These are phyloP conservation scores for Rhinopithecus roxellana DNA, from an alignment of 2,113 vertebrate species.

Conservation along the genomic window DNA sequence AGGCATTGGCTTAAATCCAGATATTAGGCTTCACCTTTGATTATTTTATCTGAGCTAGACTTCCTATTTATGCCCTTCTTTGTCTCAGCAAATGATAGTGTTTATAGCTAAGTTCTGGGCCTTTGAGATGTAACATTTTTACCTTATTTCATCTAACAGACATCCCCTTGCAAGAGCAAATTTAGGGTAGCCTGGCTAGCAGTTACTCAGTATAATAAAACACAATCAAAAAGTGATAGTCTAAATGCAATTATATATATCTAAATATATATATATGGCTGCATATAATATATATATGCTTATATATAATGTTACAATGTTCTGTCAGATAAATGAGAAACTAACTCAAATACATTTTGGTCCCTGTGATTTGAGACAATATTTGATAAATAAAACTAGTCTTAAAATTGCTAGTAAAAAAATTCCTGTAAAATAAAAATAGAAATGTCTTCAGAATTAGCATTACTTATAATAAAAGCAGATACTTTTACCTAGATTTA, in stretches of 20 bases:
- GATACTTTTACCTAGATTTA: neutral
- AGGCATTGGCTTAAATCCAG: neutral
- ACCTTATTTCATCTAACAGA: neutral
- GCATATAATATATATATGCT: neutral
- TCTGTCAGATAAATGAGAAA: neutral
- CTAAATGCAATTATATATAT: neutral
- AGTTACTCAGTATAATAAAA: neutral
- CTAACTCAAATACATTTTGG: neutral
- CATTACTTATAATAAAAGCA: neutral
- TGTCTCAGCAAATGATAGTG: neutral
- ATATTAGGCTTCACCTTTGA: neutral
- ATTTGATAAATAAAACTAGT: neutral
- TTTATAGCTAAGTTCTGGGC: neutral
- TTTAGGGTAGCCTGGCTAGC: neutral
- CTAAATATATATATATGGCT: neutral
- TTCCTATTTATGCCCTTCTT: neutral
- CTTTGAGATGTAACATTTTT: neutral
- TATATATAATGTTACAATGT: neutral
- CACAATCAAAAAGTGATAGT: neutral
- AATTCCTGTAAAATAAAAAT: neutral
- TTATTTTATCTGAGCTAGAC: neutral
- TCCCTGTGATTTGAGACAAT: neutral
- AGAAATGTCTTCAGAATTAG: neutral
- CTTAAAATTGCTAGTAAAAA: neutral
- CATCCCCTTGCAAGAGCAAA: neutral